Percentiles rank a stretch among this genome's conserved stretches.
These are phyloP conservation scores for Euwallacea fornicatus DNA, from an alignment of 1,140 invertebrate species.

Conservation along the genomic window DNA sequence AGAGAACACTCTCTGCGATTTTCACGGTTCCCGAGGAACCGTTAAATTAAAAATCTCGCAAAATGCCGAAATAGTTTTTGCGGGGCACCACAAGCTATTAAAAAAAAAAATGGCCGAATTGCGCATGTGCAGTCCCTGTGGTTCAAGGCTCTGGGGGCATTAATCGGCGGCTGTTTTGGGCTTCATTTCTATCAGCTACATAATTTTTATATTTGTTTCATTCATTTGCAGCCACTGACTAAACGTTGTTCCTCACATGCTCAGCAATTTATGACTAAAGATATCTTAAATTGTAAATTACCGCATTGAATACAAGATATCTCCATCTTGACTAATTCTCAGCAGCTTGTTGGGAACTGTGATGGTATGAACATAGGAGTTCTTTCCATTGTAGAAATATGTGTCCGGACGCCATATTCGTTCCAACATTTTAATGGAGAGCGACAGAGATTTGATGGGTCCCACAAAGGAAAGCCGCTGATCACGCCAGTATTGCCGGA, in stretches of 20 bases:
- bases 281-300: slow-evolving; percentile 50
- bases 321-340: slow-evolving; percentile 84
- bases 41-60: not conserved
- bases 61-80: not conserved
- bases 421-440: slow-evolving; percentile 89
- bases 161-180: no score
- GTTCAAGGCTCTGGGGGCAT: no score
- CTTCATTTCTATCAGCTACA: no score
- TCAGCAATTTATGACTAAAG: no score
- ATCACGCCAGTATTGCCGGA: slow-evolving; percentile 88
- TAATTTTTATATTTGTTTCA: no score
- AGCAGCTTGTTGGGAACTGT: slow-evolving; percentile 94
- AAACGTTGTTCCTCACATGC: no score
- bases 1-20: no score
- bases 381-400: slow-evolving; percentile 90
- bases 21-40: no score
- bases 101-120: no score
- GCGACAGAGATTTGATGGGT: slow-evolving; percentile 76
- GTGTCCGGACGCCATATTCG: slow-evolving; percentile 95
- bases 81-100: no score
- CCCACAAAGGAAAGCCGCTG: slow-evolving; percentile 79
- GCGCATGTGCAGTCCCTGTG: no score
- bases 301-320: slow-evolving; percentile 94
- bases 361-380: slow-evolving; percentile 92
- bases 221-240: no score